These are phyloP conservation scores for Dromococcyx pavoninus DNA, from an alignment of 2,797 vertebrate genomes.

Conservation along the genomic window DNA sequence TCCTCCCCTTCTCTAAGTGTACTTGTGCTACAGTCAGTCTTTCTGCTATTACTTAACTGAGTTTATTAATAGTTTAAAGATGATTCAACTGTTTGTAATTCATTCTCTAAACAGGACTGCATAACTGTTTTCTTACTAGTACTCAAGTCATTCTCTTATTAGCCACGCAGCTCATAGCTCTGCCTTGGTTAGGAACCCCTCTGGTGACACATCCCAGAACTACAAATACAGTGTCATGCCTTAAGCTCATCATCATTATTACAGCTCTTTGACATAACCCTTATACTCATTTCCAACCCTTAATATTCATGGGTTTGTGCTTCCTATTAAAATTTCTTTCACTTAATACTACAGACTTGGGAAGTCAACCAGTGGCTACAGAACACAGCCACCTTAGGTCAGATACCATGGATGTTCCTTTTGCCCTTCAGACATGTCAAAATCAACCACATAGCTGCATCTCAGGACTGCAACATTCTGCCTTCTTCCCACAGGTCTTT, in stretches of 20 bases:
- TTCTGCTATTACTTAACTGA: background rate
- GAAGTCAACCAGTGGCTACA: background rate
- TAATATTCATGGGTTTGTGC: background rate
- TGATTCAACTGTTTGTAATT: background rate
- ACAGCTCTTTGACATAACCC: background rate
- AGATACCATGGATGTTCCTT: background rate
- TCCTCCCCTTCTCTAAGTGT: background rate
- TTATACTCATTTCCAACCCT: background rate
- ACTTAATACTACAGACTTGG: background rate
- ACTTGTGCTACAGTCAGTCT: background rate
- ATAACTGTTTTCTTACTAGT: background rate
- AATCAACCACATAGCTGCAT: background rate
- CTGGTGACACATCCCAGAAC: constrained; percentile 8
- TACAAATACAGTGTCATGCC: background rate
- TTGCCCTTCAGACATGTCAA: background rate
- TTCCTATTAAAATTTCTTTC: background rate
- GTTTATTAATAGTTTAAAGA: background rate
- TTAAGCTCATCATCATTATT: background rate
- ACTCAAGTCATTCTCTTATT: too few species aligned
- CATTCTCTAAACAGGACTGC: background rate
- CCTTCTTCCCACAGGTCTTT: background rate
- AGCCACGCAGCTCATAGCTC: background rate
- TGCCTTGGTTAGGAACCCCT: background rate
- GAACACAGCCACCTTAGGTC: background rate
- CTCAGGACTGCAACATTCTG: background rate